A percentile compares a stretch with the other conserved stretches of the same genome.
Evolutionary conservation across 2,797 vertebrate genomes (phyloP).

Genomic region (Microcaecilia unicolor): DNA sequence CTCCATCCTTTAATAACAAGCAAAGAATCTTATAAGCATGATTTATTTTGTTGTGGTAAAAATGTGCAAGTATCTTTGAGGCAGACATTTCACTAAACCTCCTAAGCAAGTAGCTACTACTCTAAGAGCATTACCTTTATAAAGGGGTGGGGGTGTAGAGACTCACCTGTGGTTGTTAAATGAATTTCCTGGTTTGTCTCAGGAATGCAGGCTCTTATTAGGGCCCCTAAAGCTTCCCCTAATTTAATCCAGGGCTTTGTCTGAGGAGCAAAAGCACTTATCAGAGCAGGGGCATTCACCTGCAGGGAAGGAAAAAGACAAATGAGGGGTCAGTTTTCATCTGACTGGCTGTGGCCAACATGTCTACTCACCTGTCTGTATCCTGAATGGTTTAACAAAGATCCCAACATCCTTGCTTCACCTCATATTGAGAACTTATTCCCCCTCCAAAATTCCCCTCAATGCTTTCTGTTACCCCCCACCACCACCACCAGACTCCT

Average conservation of each 20-base stretch:
- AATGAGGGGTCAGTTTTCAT: fast-evolving
- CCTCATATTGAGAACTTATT: not conserved
- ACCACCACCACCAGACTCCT: no score
- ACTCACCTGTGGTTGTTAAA: constrained; percentile 74
- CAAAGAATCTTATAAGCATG: no score
- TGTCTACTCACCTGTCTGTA: not conserved
- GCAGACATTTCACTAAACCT: not conserved
- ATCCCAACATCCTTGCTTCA: not conserved
- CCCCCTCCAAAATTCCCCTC: fast-evolving
- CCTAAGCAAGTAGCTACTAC: not conserved
- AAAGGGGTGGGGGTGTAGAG: not conserved
- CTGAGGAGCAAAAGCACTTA: constrained; percentile 72
- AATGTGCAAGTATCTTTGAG: not conserved
- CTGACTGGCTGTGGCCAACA: not conserved
- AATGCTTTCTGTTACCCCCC: not conserved
- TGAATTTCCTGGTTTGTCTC: constrained; percentile 52
- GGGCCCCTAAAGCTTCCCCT: constrained; percentile 68
- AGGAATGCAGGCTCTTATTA: constrained; percentile 52
- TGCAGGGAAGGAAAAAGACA: constrained; percentile 16
- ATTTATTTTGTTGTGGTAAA: no score
- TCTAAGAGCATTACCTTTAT: no score
- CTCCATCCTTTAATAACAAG: no score
- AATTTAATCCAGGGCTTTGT: constrained; percentile 80
- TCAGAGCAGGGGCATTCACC: constrained; percentile 86
- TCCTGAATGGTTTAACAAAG: not conserved